phyloP scores from a whole-genome alignment of 2,797 vertebrate species.

The Eulemur mongoz region DNA sequence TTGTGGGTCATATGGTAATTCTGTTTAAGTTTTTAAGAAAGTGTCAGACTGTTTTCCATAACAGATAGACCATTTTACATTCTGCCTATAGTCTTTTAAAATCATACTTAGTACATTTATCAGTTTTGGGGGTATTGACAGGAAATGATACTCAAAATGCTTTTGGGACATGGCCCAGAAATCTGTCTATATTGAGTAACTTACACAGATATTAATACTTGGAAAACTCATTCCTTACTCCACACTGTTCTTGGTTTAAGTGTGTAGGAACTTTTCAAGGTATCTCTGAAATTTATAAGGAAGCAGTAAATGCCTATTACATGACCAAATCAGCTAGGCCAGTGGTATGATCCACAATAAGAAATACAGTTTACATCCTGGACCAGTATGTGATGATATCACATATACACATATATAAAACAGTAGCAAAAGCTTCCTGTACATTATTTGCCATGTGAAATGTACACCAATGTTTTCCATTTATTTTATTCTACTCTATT shows the following conservation, averaged over 20 bases:
- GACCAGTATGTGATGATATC: background rate
- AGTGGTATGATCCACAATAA: background rate
- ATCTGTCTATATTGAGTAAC: constrained; percentile 13
- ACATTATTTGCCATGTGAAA: background rate
- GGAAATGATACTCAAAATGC: constrained; percentile 31
- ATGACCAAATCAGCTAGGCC: background rate
- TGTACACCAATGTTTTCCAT: background rate
- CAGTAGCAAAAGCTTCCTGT: background rate
- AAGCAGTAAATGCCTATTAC: background rate
- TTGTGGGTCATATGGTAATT: background rate
- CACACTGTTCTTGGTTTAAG: background rate
- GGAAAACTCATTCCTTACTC: constrained; percentile 1
- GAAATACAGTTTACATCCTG: background rate
- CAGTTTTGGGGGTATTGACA: background rate
- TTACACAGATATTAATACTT: background rate
- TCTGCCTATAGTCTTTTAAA: background rate
- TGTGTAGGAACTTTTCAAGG: background rate
- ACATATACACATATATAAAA: background rate
- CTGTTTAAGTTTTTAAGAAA: constrained; percentile 18
- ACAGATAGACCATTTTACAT: background rate
- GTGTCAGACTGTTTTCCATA: background rate
- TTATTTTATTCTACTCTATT: background rate
- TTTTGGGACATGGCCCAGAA: background rate
- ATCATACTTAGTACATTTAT: constrained; percentile 22
- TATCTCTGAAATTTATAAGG: background rate